Conservation (phyloP, 2,113 vertebrate genomes). For the Cariama cristata region DNA sequence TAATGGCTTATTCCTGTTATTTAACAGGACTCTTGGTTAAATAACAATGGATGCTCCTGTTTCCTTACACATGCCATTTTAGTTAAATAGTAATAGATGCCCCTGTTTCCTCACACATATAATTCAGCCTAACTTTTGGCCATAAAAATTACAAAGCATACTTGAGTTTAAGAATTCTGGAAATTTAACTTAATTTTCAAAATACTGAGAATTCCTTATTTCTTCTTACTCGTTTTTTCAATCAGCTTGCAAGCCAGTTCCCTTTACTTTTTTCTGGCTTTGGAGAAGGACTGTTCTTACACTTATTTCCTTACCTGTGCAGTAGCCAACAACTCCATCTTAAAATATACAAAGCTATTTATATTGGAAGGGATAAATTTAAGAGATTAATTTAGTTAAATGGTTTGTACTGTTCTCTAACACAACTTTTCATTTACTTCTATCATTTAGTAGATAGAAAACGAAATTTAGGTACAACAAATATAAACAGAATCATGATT, state of each 20-base stretch:
- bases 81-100: background rate
- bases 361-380: background rate
- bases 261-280: background rate
- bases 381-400: background rate
- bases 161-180: background rate
- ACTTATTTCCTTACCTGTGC: background rate
- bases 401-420: background rate
- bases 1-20: background rate
- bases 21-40: background rate
- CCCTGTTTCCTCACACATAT: slow-evolving; percentile 1
- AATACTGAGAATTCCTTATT: background rate
- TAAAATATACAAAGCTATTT: background rate
- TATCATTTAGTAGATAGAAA: background rate
- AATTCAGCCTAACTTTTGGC: slow-evolving; percentile 71
- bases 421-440: background rate
- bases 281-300: background rate
- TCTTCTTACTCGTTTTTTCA: background rate
- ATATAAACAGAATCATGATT: background rate
- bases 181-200: background rate
- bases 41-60: slow-evolving; percentile 13
- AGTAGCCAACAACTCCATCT: background rate
- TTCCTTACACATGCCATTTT: slow-evolving; percentile 7
- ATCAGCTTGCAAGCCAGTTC: background rate
- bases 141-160: slow-evolving; percentile 9
- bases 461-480: background rate